phyloP scores from a whole-genome alignment of 2,797 vertebrate genomes.

The Silurus aristotelis region DNA sequence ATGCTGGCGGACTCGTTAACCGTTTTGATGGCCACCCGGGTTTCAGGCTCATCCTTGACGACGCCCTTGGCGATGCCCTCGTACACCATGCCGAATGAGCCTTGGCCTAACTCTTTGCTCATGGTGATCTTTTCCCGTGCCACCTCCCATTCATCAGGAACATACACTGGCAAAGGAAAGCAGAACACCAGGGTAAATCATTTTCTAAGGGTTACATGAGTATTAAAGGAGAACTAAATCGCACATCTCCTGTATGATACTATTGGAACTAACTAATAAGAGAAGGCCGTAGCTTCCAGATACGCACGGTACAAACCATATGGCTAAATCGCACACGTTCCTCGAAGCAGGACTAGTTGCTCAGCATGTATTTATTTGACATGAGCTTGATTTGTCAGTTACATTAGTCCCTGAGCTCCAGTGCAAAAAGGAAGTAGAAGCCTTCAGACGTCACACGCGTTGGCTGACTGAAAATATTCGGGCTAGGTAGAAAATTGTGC shows the following conservation, averaged over 20 bases:
- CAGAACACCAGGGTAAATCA: not conserved
- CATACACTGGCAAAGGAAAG: slow-evolving; percentile 79
- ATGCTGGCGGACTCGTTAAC: slow-evolving; percentile 97
- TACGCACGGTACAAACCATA: not conserved
- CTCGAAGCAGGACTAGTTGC: not conserved
- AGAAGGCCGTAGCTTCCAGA: not conserved
- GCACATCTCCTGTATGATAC: too few relatives aligned
- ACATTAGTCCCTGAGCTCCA: not conserved
- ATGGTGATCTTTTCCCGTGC: slow-evolving; percentile 93
- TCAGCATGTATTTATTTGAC: not conserved
- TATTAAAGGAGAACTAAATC: not conserved
- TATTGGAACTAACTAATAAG: not conserved
- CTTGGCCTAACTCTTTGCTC: slow-evolving; percentile 92
- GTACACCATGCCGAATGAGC: slow-evolving; percentile 98
- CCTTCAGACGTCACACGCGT: not conserved
- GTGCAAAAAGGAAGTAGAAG: not conserved
- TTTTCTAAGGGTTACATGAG: not conserved
- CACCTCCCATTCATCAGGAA: slow-evolving; percentile 98
- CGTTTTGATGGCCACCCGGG: slow-evolving; percentile 92
- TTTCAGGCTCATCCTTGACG: slow-evolving; percentile 93
- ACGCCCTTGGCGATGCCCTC: slow-evolving; percentile 95
- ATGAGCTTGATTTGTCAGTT: not conserved
- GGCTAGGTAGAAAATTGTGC: slow-evolving; percentile 5
- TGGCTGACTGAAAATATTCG: not conserved
- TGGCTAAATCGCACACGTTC: not conserved